Conservation (phyloP, 2,113 vertebrate genomes). For the Halcyon senegalensis region DNA sequence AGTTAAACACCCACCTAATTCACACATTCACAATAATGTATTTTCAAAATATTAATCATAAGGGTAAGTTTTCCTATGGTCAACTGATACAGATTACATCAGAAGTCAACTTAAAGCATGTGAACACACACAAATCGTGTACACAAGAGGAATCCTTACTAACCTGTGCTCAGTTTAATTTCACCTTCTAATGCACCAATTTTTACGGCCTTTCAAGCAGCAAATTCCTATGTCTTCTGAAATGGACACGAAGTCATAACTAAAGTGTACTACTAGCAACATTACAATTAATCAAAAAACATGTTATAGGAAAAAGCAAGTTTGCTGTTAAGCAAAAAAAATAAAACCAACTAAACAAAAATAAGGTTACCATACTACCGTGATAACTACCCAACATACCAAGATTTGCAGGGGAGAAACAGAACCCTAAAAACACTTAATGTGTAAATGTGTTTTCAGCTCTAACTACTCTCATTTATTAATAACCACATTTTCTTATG, state of each 20-base stretch:
- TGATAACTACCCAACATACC: background rate
- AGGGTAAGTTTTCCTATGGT: background rate
- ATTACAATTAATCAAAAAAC: background rate
- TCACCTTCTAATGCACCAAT: background rate
- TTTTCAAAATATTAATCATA: background rate
- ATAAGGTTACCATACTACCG: background rate
- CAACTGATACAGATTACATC: background rate
- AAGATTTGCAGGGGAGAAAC: background rate
- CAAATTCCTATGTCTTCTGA: background rate
- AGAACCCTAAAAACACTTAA: background rate
- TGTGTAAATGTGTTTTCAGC: background rate
- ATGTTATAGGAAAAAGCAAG: background rate
- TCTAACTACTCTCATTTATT: background rate
- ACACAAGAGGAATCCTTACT: background rate
- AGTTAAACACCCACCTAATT: background rate
- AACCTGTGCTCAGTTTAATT: background rate
- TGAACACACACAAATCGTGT: rapidly evolving
- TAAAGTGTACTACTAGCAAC: background rate
- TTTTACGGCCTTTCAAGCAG: background rate
- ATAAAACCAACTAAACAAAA: background rate
- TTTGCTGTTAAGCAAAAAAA: background rate
- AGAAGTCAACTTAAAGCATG: background rate
- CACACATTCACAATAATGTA: background rate
- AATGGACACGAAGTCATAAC: background rate
- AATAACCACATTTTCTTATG: background rate